Percentiles rank a stretch among this genome's conserved stretches.
Conservation (phyloP, 2,797 vertebrate genomes). For the Phataginus tricuspis region DNA sequence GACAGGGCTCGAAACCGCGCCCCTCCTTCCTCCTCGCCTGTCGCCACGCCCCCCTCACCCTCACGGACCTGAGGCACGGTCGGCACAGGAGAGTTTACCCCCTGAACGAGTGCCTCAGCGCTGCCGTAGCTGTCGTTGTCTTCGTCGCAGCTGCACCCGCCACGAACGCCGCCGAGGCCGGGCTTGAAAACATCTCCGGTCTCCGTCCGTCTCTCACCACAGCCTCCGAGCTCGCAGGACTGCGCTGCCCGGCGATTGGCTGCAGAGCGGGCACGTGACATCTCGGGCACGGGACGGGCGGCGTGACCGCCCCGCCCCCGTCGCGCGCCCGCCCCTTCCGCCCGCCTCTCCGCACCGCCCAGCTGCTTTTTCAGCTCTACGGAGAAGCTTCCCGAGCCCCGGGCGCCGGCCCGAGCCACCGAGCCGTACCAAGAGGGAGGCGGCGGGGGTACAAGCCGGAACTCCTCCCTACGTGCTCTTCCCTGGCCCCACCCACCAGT, state of each 20-base stretch:
- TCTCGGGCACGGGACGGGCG: slow-evolving; percentile 44
- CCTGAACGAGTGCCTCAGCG: not conserved
- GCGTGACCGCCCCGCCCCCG: slow-evolving; percentile 63
- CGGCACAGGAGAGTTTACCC: slow-evolving; percentile 34
- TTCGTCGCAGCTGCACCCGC: slow-evolving; percentile 53
- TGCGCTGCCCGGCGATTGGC: slow-evolving; percentile 64
- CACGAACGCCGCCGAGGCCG: slow-evolving; percentile 61
- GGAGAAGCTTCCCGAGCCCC: not conserved
- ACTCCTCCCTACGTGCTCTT: not conserved
- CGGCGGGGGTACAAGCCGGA: not conserved
- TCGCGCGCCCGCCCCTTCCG: not conserved
- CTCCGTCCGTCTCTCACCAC: slow-evolving; percentile 69
- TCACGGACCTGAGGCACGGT: slow-evolving; percentile 51
- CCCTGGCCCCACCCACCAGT: rapidly evolving
- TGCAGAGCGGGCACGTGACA: slow-evolving; percentile 58
- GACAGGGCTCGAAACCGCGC: slow-evolving; percentile 71
- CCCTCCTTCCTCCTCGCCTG: slow-evolving; percentile 75
- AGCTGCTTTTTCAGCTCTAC: not conserved
- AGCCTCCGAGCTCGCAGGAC: slow-evolving; percentile 63
- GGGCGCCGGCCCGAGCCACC: not conserved
- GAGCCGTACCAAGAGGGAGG: slow-evolving; percentile 40
- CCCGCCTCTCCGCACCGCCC: not conserved
- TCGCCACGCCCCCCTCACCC: slow-evolving; percentile 77
- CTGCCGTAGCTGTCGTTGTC: slow-evolving; percentile 4
- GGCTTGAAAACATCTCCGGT: slow-evolving; percentile 81